phyloP scores from a whole-genome alignment of 2,113 vertebrate genomes.

The Columba livia region DNA sequence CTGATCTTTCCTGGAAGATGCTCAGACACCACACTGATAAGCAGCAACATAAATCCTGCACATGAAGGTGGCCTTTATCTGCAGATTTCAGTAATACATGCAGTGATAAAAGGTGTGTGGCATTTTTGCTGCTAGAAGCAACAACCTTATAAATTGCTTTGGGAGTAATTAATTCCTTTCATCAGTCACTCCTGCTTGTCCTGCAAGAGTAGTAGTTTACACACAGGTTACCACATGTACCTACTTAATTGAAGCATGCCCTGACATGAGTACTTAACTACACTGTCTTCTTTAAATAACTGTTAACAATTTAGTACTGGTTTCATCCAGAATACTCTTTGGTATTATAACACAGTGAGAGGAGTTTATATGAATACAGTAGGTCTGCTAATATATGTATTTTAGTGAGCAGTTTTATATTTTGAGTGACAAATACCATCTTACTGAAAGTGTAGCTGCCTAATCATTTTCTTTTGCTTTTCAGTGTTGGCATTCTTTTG shows the following conservation, averaged over 20 bases:
- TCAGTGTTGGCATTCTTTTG: not conserved
- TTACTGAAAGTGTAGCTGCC: not conserved
- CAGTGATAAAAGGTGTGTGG: not conserved
- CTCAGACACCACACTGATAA: not conserved
- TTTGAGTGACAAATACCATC: not conserved
- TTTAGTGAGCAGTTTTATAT: not conserved
- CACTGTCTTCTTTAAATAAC: not conserved
- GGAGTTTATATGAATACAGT: not conserved
- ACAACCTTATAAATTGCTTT: not conserved
- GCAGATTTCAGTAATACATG: not conserved
- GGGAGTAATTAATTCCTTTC: not conserved
- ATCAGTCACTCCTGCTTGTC: not conserved
- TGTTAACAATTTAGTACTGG: not conserved
- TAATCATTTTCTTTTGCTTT: not conserved
- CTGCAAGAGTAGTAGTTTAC: not conserved
- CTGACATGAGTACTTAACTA: not conserved
- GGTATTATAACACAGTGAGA: not conserved
- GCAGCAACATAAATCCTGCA: not conserved
- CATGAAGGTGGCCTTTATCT: not conserved
- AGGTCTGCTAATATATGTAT: not conserved
- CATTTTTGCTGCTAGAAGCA: not conserved
- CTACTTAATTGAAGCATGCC: not conserved
- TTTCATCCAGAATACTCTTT: not conserved
- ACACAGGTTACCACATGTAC: not conserved
- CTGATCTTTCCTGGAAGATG: not conserved